Base-by-base conservation (phyloP, 2,797 vertebrate genomes). In the Coracias cyanogaster region DNA sequence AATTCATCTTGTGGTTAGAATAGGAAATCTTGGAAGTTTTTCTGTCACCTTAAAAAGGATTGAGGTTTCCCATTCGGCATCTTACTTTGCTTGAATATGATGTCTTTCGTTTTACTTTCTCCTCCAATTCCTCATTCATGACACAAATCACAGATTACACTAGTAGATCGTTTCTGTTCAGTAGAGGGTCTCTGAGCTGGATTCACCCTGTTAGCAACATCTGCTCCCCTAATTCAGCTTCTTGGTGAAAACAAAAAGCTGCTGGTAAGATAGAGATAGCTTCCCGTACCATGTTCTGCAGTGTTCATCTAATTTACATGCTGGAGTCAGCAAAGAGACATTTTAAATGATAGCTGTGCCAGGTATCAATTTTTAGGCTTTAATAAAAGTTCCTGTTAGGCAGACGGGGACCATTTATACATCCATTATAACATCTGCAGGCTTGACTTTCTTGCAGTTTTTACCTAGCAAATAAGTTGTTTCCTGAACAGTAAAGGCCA, bases 181-280 rank as follows among this genome's bases (percentile, higher is more conserved):
- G 35, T 21, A 46, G 58, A 84, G 54, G 60, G 45, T 83, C 69
- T 88, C 93, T 69, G 35, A 85, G 62, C 85, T 93, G 79, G 37
- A 86, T 78, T 93, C 89, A 81, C 57, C 81, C 60, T 76, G 65
- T 85, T 90, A 86, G 43, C 54, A 91, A 94, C 76, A 89, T 93
- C 79, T 93, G 89, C 49, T 95, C 57, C 76, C 35, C 43, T 57
- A 57, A 76, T 94, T 94, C 84, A 95, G 46, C 46, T 94, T 88
- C 72, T 81, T 91, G 91, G 93, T 85, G 94, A 80, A 94, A 77
- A 12, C 67, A 80, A 41, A 52, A 82, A 87, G 52, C 52, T 80
- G 79, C 70, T 82, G 89, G 33, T 65, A 82, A 87, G 84, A 85
- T 24, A 82, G 81, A 55, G 41, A 43, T 54, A 76, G 70, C 66